Percentiles rank a stretch among this genome's conserved stretches.
Conservation (phyloP, 2,888 invertebrate species). For the Meiosimyza decipiens region DNA sequence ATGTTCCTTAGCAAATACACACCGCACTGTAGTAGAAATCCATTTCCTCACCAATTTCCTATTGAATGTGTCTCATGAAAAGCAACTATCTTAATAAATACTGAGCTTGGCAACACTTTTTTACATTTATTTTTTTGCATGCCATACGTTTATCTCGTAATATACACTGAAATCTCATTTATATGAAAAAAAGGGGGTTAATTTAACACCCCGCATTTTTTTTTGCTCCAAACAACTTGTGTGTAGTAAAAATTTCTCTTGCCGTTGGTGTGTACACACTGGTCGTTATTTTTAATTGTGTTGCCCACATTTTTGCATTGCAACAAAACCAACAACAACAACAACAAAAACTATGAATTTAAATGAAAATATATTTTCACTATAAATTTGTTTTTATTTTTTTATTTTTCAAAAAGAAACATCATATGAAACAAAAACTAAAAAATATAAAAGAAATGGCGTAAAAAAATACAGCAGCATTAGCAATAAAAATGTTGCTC, state of each 20-base stretch:
- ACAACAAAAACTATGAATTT: not conserved
- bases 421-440: too few species aligned
- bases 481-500: conserved; percentile 7
- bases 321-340: not conserved
- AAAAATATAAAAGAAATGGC: too few species aligned
- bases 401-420: too few species aligned
- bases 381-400: too few species aligned
- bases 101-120: conserved; percentile 11
- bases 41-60: too few species aligned
- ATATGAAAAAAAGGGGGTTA: not conserved
- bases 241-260: not conserved
- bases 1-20: too few species aligned
- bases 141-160: not conserved
- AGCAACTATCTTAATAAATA: conserved; percentile 4
- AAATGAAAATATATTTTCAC: conserved; percentile 10
- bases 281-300: conserved; percentile 16
- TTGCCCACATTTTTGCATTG: not conserved
- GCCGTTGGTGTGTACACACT: not conserved
- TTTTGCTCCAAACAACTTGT: too few species aligned
- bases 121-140: not conserved
- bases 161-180: conserved; percentile 11
- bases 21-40: too few species aligned
- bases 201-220: not conserved
- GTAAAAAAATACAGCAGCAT: not conserved
- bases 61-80: too few species aligned